Base-by-base conservation (phyloP, 2,888 invertebrate species). In the Heliconius charithonia region DNA sequence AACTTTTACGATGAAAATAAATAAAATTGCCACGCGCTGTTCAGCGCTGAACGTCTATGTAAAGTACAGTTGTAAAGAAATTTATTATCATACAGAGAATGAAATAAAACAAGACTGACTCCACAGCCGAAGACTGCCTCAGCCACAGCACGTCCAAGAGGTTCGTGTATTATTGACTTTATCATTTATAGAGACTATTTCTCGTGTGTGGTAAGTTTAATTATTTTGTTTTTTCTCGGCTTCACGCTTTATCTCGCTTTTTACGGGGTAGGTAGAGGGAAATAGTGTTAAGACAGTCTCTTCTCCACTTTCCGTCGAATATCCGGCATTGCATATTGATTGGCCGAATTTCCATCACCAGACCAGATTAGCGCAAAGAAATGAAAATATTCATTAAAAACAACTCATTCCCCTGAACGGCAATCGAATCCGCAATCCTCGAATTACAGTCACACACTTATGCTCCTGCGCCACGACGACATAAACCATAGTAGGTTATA, bases 21-120 rank as follows among this genome's bases (percentile, higher is more conserved):
- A 90, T 89, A 89, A 91, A 89, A 88, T 87, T 70, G 73, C 76
- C 74, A 77, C 70, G 74, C 79, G 73, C 76, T 75, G 76, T 76
- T 80, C 76, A 32, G 59, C 73, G 72, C 74, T 59, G 45, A 79
- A 80, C 80, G 66, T 79, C 74, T 77, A 81, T 78, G 77, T 80
- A 73, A 79, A 73, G 80, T 79, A 80, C 78, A 80, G 78, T 79
- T 77, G 76, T 51, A 75, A 78, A 76, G 79, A 82, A 77, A 80
- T 79, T 73, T 79, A 82, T 81, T 76, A 56, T 67, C 65, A 76
- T 65, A 51, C 45, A 56, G 27, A 25, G 25, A 75, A 67, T 37
- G 27, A 74, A 75, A 77, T 77, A 72, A 79, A 77, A 70, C 70
- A 72, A 71, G 32, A 45, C 51, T 32, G 19, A 72, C 41, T 27